phyloP scores from a whole-genome alignment of 2,113 vertebrate species.

The Nothoprocta pentlandii region DNA sequence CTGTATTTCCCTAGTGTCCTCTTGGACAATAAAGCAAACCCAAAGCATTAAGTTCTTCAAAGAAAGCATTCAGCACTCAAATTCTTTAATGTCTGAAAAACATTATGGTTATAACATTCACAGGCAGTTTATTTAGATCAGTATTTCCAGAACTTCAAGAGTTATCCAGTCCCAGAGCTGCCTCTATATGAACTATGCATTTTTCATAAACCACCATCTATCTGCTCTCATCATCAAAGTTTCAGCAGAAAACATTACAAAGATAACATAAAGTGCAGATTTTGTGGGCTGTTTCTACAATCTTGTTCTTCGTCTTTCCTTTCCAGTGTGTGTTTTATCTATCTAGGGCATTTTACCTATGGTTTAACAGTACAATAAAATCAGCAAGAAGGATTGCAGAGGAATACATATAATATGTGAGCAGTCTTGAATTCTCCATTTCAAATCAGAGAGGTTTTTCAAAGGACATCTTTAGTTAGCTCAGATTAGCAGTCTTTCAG shows the following conservation, averaged over 20 bases:
- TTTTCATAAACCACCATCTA: not conserved
- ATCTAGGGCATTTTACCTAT: not conserved
- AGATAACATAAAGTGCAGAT: not conserved
- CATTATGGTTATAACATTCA: not conserved
- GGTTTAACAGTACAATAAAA: not conserved
- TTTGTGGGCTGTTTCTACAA: not conserved
- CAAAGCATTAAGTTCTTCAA: not conserved
- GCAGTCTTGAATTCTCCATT: not conserved
- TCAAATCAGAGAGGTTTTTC: not conserved
- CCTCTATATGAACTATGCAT: not conserved
- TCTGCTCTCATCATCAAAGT: not conserved
- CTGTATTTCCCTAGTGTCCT: not conserved
- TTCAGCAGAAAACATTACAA: not conserved
- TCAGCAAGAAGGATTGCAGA: not conserved
- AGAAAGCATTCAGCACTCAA: not conserved
- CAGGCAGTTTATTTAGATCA: not conserved
- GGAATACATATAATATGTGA: not conserved
- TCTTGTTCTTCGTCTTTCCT: not conserved
- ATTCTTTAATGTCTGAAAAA: not conserved
- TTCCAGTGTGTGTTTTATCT: not conserved
- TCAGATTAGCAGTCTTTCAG: not conserved
- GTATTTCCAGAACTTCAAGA: not conserved
- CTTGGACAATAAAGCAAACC: not conserved
- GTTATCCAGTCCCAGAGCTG: not conserved
- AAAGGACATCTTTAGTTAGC: conserved; percentile 9